Evolutionary conservation across 2,113 vertebrate genomes (phyloP).

Genomic region (Glaucomys volans): DNA sequence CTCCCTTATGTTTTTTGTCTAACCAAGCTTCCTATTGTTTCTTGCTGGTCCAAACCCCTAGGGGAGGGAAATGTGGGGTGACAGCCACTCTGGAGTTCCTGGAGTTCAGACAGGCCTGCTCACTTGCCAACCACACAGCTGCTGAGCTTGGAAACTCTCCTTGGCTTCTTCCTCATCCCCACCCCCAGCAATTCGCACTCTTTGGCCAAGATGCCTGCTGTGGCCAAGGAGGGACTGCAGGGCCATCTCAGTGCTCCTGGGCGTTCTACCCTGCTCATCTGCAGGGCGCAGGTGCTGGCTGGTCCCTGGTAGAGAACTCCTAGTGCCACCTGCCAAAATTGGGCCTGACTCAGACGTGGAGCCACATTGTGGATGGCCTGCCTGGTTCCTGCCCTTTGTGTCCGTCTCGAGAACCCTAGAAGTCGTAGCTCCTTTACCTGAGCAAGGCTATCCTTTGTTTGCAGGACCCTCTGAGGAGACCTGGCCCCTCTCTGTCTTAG

Average conservation of each 20-base stretch:
- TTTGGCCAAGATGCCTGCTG: background rate
- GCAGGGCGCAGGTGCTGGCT: background rate
- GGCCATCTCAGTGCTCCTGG: background rate
- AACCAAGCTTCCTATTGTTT: background rate
- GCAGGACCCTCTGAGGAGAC: background rate
- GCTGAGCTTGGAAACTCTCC: too few species aligned
- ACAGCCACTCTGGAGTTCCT: background rate
- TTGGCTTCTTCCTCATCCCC: background rate
- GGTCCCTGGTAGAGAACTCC: background rate
- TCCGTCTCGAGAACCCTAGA: accelerated
- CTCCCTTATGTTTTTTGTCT: background rate
- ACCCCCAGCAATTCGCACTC: accelerated
- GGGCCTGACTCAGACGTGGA: background rate
- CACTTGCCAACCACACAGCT: accelerated
- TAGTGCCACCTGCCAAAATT: accelerated
- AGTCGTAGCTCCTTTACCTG: background rate
- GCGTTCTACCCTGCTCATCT: background rate
- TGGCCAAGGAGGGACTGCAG: background rate
- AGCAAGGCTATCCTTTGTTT: background rate
- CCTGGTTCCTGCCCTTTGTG: background rate
- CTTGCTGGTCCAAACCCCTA: background rate
- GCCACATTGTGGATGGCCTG: too few species aligned
- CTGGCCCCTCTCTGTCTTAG: background rate
- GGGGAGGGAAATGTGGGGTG: background rate
- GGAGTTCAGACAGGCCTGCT: too few species aligned